A percentile compares a stretch with the other conserved stretches of the same genome.
Conservation (phyloP, 1,140 invertebrate genomes). For the Drosophila virilis region DNA sequence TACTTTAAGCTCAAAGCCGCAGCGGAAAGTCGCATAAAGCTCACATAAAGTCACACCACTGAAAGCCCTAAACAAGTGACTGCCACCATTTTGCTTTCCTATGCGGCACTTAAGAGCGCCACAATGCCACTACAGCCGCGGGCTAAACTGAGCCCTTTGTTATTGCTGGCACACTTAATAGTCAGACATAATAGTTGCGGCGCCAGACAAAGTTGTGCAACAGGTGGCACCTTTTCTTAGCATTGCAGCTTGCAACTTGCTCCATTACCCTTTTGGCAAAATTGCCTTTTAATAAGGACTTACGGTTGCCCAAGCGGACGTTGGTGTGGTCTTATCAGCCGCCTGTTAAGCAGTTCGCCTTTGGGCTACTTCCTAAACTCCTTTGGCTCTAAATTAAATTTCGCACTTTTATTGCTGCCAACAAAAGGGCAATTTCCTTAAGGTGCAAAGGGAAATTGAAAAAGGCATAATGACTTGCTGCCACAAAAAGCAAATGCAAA, state of each 20-base stretch:
- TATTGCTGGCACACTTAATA: conserved; percentile 73
- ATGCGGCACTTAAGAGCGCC: conserved; percentile 20
- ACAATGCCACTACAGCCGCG: conserved; percentile 19
- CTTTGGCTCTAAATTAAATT: conserved; percentile 67
- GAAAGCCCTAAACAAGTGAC: conserved; percentile 4
- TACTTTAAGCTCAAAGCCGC: conserved; percentile 38
- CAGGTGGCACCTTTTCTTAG: conserved; percentile 54
- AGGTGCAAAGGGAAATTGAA: conserved; percentile 76
- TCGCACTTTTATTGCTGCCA: conserved; percentile 70
- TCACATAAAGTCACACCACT: conserved; percentile 51
- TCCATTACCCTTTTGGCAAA: conserved; percentile 6
- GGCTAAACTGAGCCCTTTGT: conserved; percentile 63
- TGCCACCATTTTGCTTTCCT: no score
- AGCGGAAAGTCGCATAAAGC: conserved; percentile 49
- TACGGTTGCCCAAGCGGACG: conserved; percentile 48
- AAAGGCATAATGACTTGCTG: conserved; percentile 72
- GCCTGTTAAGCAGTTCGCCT: conserved; percentile 34
- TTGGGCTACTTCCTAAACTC: conserved; percentile 42
- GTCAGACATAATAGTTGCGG: conserved; percentile 73
- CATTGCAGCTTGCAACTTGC: conserved; percentile 41
- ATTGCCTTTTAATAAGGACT: conserved; percentile 70
- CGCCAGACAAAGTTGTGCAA: conserved; percentile 62
- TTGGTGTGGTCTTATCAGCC: conserved; percentile 15
- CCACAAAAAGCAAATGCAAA: conserved; percentile 22
- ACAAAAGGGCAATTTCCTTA: conserved; percentile 75